Base-by-base conservation (phyloP, 2,888 invertebrate species). In the Oscheius sp. region DNA sequence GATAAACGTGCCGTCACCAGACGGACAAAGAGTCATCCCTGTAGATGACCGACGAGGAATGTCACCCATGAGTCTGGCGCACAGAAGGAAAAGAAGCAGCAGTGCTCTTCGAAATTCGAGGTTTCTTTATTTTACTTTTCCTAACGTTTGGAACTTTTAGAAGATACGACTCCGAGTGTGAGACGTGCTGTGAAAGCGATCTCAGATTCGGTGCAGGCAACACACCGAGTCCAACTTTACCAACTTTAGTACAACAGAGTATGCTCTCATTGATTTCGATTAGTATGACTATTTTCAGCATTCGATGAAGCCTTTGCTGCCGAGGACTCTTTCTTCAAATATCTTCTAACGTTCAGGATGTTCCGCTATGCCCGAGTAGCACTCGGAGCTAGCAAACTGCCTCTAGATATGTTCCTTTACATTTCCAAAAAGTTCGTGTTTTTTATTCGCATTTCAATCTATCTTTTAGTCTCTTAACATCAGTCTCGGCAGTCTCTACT, bases 141-240 rank as follows among this genome's bases (percentile, higher is more conserved):
- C 59, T n/a, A 21, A 21, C 21, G 21, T 21, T 21, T 21, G 21
- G 21, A 21, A 21, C 4, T 55, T 50, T 57, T 55, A 75, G 62
- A 13, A 47, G 53, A 21, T 47, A 57, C 37, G 86, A 86, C 32
- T 88, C 88, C 2, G 88, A 88, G 66, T 87, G 87, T 71, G 88
- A 85, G 51, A 79, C 83, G 47, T 88, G 87, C 62, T 77, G 85
- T 84, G 62, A 72, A n/a, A 80, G 83, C 63, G 84, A 85, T n/a
- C 77, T 83, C 50, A 70, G 74, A 32, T 42, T 79, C 79, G 68
- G 80, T 47, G 70, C 78, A 32, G 70, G 50, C 57, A 68, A 74
- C 47, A 29, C 53, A 3, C 48, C 35, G 5, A 68, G 55, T 10
- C 66, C 66, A 10, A 63, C 82, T 37, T 79, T 82, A 71, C 84